Percentiles rank a stretch among this genome's conserved stretches.
Conservation (phyloP, 2,888 invertebrate genomes). For the Seira sanloemensis region DNA sequence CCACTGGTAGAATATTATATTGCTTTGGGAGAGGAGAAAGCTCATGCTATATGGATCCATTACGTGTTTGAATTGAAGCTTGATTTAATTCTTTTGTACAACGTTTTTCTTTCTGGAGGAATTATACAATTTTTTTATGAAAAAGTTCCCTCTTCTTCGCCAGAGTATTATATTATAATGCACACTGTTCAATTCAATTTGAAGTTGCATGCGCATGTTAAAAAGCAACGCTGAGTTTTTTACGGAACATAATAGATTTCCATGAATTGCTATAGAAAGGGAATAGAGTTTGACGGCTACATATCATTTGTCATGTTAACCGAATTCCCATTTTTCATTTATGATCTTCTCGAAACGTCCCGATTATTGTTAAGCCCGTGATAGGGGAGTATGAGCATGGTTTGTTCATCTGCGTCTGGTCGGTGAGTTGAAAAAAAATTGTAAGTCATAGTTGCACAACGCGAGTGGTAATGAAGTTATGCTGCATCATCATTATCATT, state of each 20-base stretch:
- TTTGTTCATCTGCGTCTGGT: constrained; percentile 42
- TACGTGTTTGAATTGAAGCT: too few relatives aligned
- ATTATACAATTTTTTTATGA: too few relatives aligned
- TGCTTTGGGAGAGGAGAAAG: too few relatives aligned
- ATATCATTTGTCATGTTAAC: constrained; percentile 73
- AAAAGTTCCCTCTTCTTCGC: too few relatives aligned
- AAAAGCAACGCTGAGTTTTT: neutral
- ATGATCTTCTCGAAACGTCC: constrained; percentile 50
- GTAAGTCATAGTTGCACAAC: constrained; percentile 51
- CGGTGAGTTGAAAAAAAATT: constrained; percentile 43
- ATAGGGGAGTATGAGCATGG: constrained; percentile 58
- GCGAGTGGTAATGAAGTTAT: constrained; percentile 58
- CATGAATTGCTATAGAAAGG: constrained; percentile 52
- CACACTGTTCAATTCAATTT: too few relatives aligned
- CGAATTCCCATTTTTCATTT: constrained; percentile 72
- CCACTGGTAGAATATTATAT: too few relatives aligned
- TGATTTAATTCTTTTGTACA: too few relatives aligned
- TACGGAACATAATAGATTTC: neutral
- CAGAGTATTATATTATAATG: too few relatives aligned
- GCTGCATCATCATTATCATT: constrained; percentile 57
- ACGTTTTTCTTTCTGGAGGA: too few relatives aligned
- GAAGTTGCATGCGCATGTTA: neutral
- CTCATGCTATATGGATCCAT: too few relatives aligned
- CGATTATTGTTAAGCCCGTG: constrained; percentile 30
- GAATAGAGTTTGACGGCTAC: constrained; percentile 69